Base-by-base conservation (phyloP, 92 coral and sea anemone genomes). In the Actinernus sp. region DNA sequence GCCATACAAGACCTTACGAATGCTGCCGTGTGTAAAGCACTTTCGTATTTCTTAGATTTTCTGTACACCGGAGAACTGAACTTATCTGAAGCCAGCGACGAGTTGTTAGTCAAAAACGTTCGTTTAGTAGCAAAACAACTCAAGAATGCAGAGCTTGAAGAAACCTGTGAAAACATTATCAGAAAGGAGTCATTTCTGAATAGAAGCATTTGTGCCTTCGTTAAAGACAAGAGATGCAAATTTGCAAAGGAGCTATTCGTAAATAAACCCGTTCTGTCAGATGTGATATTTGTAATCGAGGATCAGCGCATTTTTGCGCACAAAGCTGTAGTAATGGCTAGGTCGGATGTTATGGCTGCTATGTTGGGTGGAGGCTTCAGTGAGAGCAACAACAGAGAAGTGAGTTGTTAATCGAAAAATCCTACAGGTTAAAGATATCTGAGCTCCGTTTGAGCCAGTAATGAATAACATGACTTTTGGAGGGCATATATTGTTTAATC, bases 331-430 rank as follows among this genome's bases (percentile, higher is more conserved):
- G 55, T 94, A 48, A 84, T 87, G 80, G 92, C 94, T 10, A 88
- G 97, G 25, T 94, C 90, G 40, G 97, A 94, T 29, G 93, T 94
- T 57, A 88, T 94, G 86, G 79, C 94, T 6, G 97, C 90, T 45
- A 94, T 94, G 98, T 77, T 94, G 68, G 91, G 89, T 41, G 98
- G 98, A 3, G 71, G 80, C 30, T 94, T 94, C 54, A 73, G 63
- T 55, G 98, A 94, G 49, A 72, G 90, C 52, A 75, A 36, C 10
- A 71, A 73, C 69, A 61, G 46, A 7, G 82, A 81, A 82, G 87
- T 81, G 56, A 20, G 57, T 54, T n/a, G n/a, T n/a, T n/a, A n/a
- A n/a, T n/a, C n/a, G n/a, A n/a, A n/a, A n/a, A n/a, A n/a, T n/a
- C n/a, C n/a, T n/a, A n/a, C n/a, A n/a, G n/a, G n/a, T n/a, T n/a